Evolutionary conservation across 2,888 invertebrate genomes (phyloP), one percentile per base, ranked within the genome.

Genomic region (Creontiades dilutus): DNA sequence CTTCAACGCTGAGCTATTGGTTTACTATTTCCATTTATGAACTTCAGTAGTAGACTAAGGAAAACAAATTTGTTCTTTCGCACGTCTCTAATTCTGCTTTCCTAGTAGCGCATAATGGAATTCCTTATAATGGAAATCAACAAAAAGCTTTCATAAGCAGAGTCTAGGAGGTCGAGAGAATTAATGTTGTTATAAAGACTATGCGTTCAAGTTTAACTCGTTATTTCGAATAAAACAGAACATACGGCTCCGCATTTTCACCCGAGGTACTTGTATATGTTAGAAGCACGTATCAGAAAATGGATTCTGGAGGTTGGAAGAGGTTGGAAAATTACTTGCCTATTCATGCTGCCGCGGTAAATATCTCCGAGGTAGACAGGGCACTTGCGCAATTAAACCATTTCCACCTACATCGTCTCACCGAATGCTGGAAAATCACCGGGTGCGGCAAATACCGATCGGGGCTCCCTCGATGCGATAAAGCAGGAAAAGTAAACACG

Each of bases 401-500:
- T 82, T 82, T 47, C 48, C 11, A 27, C 11, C 14, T 23, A 52
- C 47, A 82, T 48, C 23, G 46, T 14, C 23, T 82, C 82, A 27
- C 2, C 48, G 46, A 46, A 11, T 12, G 11, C 52, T 11, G 13
- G 82, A 52, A 82, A 82, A 81, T 81, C 48, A 81, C 48, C 19
- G 13, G n/a, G n/a, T 14, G 47, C 9, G n/a, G 75, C 47, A 86
- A 86, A 86, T 55, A 86, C 86, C 47, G 75, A 2, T 3, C 27
- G 48, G 27, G 68, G n/a, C 23, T 48, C n/a, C 37, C 37, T 27
- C 75, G 47, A 12, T n/a, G 75, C 16, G 61, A 75, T 86, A 86
- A 88, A 88, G 76, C 78, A 55, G 78, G 88, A 27, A 61, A 88
- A 88, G 88, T 88, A 88, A 88, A 88, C 88, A 78, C 78, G 55